phyloP scores from a whole-genome alignment of 2,888 invertebrate genomes.

The Scaptomyza parva region DNA sequence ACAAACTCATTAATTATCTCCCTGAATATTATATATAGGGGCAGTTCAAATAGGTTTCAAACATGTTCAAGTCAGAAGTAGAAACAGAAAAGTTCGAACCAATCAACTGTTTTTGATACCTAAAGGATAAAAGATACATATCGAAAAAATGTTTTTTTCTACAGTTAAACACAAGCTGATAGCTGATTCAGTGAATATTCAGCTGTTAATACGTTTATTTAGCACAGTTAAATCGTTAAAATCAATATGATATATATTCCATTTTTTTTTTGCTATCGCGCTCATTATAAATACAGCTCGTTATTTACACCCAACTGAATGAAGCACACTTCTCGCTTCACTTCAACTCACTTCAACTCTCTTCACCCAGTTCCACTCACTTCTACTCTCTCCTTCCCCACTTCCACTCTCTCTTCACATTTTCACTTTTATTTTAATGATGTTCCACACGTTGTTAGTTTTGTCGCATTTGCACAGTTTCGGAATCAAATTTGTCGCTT shows the following conservation, averaged over 20 bases:
- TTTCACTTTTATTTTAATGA: slow-evolving; percentile 22
- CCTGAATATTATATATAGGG: slow-evolving; percentile 26
- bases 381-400: too few species aligned
- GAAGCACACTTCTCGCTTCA: background rate
- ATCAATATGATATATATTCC: background rate
- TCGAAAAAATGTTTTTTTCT: too few species aligned
- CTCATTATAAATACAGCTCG: background rate
- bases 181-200: too few species aligned
- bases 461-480: background rate
- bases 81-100: too few species aligned
- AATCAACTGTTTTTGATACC: too few species aligned
- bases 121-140: too few species aligned
- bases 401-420: background rate
- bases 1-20: background rate
- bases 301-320: slow-evolving; percentile 1
- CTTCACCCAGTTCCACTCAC: too few species aligned
- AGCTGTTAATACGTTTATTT: background rate
- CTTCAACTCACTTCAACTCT: too few species aligned
- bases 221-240: background rate
- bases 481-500: slow-evolving; percentile 3
- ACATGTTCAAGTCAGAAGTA: too few species aligned
- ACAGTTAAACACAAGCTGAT: too few species aligned
- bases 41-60: background rate
- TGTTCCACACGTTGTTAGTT: slow-evolving; percentile 5
- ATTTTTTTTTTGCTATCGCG: background rate